Evolutionary conservation across 2,113 vertebrate species (phyloP).

Genomic region (Salminus brasiliensis): DNA sequence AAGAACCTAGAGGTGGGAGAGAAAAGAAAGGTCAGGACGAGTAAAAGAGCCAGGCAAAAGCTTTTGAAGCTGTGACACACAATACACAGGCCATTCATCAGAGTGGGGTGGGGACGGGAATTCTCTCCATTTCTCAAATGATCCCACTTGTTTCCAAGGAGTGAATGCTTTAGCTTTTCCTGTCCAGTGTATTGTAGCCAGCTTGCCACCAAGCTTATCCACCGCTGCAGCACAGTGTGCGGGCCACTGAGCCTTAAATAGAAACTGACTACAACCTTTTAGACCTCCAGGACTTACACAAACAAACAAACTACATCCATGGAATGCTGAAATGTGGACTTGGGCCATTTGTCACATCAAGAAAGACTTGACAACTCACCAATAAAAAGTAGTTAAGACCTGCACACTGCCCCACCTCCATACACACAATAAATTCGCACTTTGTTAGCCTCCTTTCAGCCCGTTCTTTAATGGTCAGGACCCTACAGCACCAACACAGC

Average conservation of each 20-base stretch:
- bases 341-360: slow-evolving; percentile 81
- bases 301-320: not conserved
- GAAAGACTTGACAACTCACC: slow-evolving; percentile 75
- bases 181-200: not conserved
- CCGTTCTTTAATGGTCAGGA: too few relatives aligned
- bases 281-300: slow-evolving; percentile 61
- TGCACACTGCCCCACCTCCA: too few relatives aligned
- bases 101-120: slow-evolving; percentile 5
- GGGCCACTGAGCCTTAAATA: not conserved
- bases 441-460: too few relatives aligned
- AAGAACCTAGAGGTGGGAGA: slow-evolving; percentile 84
- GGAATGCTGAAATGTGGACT: slow-evolving; percentile 74
- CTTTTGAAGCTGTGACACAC: slow-evolving; percentile 6
- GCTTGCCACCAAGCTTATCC: not conserved
- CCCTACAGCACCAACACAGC: too few relatives aligned
- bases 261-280: slow-evolving; percentile 12
- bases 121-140: not conserved
- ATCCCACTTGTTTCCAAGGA: slow-evolving; percentile 14
- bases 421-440: too few relatives aligned
- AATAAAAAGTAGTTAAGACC: too few relatives aligned
- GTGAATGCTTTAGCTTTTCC: not conserved
- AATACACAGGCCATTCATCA: slow-evolving; percentile 17
- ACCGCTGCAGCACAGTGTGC: not conserved
- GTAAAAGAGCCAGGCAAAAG: slow-evolving; percentile 11
- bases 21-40: slow-evolving; percentile 53